A percentile compares a stretch with the other conserved stretches of the same genome.
These are phyloP conservation scores for Macrobrachium rosenbergii DNA, from an alignment of 1,140 invertebrate genomes.

Conservation along the genomic window DNA sequence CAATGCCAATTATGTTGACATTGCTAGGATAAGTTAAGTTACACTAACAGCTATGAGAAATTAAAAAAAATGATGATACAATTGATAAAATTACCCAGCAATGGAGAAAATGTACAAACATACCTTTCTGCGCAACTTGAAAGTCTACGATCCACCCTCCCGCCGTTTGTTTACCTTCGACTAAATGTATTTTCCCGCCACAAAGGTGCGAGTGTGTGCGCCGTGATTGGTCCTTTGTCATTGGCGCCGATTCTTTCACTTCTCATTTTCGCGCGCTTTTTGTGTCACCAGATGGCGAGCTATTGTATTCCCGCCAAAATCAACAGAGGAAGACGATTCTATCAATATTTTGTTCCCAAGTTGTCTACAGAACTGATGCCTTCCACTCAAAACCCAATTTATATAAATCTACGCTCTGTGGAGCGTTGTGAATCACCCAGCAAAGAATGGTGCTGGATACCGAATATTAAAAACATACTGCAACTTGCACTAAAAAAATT, in stretches of 20 bases:
- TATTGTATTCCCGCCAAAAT: slow-evolving; percentile 64
- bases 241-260: slow-evolving; percentile 64
- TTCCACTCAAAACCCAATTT: slow-evolving; percentile 51
- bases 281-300: slow-evolving; percentile 64
- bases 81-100: slow-evolving; percentile 35
- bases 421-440: neutral
- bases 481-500: too few relatives aligned
- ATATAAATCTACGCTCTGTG: slow-evolving; percentile 20
- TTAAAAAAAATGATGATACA: slow-evolving; percentile 1
- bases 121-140: slow-evolving; percentile 47
- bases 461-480: too few relatives aligned
- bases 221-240: slow-evolving; percentile 65
- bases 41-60: too few relatives aligned
- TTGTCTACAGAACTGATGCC: slow-evolving; percentile 59
- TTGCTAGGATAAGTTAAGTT: too few relatives aligned
- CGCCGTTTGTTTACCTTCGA: slow-evolving; percentile 64
- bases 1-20: too few relatives aligned
- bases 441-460: too few relatives aligned
- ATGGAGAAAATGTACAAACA: slow-evolving; percentile 49
- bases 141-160: slow-evolving; percentile 58
- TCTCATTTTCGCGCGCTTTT: slow-evolving; percentile 66
- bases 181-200: slow-evolving; percentile 66
- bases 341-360: slow-evolving; percentile 65
- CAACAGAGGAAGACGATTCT: slow-evolving; percentile 64
- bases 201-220: slow-evolving; percentile 65